These are phyloP conservation scores for Nothocercus nigrocapillus DNA, from an alignment of 2,113 vertebrate species.

Conservation along the genomic window DNA sequence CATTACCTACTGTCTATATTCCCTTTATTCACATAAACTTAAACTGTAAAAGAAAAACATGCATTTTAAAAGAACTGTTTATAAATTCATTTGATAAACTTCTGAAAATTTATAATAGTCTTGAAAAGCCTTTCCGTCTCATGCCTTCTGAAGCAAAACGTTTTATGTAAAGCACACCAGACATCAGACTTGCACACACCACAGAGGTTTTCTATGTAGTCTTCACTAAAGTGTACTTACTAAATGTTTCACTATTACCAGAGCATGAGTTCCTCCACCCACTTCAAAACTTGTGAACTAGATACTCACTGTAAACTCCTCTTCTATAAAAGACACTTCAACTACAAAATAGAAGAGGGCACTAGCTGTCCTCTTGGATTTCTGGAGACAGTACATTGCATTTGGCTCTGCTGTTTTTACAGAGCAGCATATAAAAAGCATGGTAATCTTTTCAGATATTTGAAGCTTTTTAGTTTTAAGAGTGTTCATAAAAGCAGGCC, in stretches of 20 bases:
- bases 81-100: slow-evolving; percentile 35
- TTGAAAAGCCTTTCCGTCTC: slow-evolving; percentile 39
- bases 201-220: slow-evolving; percentile 89
- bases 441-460: slow-evolving; percentile 52
- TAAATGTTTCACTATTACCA: slow-evolving; percentile 56
- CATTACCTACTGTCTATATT: not conserved
- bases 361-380: not conserved
- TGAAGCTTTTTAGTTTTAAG: slow-evolving; percentile 46
- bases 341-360: slow-evolving; percentile 62
- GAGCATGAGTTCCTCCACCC: slow-evolving; percentile 52
- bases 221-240: slow-evolving; percentile 87
- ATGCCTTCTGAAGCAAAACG: slow-evolving; percentile 74
- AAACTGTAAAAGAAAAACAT: not conserved
- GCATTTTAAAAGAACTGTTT: slow-evolving; percentile 25
- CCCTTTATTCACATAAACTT: not conserved
- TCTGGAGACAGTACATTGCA: not conserved
- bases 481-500: slow-evolving; percentile 47
- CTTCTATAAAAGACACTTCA: slow-evolving; percentile 57
- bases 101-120: slow-evolving; percentile 69
- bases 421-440: slow-evolving; percentile 46
- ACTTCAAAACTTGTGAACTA: slow-evolving; percentile 36
- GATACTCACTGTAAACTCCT: slow-evolving; percentile 40
- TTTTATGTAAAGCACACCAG: slow-evolving; percentile 72
- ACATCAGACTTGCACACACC: slow-evolving; percentile 91
- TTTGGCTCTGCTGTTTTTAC: slow-evolving; percentile 56